Evolutionary conservation across 2,888 invertebrate genomes (phyloP).

Genomic region (Ichneumon xanthorius): DNA sequence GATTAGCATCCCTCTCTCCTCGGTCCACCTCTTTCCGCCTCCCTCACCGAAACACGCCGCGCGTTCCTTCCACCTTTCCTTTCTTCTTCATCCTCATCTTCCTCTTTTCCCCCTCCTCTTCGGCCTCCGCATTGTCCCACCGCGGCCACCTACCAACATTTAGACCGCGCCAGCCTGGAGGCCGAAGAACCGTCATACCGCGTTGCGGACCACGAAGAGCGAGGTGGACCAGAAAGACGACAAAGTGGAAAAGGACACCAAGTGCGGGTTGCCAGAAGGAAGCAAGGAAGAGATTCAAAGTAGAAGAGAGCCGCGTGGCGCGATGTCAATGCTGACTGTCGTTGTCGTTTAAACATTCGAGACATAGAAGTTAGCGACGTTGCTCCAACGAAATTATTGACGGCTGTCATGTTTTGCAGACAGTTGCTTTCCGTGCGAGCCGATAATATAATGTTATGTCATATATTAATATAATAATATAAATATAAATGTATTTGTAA

Average conservation of each 20-base stretch:
- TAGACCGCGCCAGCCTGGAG: conserved; percentile 39
- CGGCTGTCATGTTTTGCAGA: too few species aligned
- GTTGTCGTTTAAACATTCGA: conserved; percentile 19
- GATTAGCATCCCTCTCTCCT: conserved; percentile 83
- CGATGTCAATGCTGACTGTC: conserved; percentile 78
- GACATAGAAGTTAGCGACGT: too few species aligned
- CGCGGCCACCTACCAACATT: conserved; percentile 41
- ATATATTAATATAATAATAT: too few species aligned
- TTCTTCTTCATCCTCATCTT: conserved; percentile 38
- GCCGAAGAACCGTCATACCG: neutral
- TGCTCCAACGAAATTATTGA: too few species aligned
- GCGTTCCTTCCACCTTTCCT: conserved; percentile 42
- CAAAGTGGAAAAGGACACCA: neutral
- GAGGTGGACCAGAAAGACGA: conserved; percentile 22
- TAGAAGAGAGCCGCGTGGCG: conserved; percentile 66
- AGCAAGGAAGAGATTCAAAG: conserved; percentile 60
- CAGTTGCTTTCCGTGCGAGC: too few species aligned
- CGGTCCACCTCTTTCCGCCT: conserved; percentile 62
- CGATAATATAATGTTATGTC: too few species aligned
- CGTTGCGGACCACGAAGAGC: neutral
- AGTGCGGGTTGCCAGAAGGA: conserved; percentile 24
- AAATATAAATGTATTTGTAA: too few species aligned
- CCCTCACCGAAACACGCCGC: conserved; percentile 49
- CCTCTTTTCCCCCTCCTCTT: conserved; percentile 34
- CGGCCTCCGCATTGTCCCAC: conserved; percentile 33